Evolutionary conservation across 2,888 invertebrate species (phyloP).

Genomic region (Himalopsyche anomala): DNA sequence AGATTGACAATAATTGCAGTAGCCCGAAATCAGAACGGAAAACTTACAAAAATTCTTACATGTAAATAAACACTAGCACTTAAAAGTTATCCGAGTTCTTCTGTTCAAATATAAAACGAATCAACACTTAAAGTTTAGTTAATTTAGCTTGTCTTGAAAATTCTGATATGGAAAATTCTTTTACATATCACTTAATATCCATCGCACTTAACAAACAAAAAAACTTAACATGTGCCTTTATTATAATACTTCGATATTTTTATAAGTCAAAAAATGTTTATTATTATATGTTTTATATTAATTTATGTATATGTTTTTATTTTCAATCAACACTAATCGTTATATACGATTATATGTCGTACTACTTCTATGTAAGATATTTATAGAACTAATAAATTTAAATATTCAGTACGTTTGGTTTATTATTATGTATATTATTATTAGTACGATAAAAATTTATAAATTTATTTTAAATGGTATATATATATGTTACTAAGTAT

Average conservation of each 20-base stretch:
- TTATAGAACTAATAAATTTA: constrained; percentile 37
- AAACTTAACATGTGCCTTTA: neutral
- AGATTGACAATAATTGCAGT: neutral
- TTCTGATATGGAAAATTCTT: constrained; percentile 19
- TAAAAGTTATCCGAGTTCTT: constrained; percentile 3
- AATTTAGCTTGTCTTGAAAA: neutral
- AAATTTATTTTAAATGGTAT: constrained; percentile 41
- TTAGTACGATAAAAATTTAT: constrained; percentile 35
- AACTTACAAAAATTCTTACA: neutral
- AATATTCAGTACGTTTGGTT: constrained; percentile 42
- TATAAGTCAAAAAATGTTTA: neutral
- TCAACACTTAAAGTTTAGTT: constrained; percentile 18
- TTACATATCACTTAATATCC: neutral
- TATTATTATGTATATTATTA: constrained; percentile 36
- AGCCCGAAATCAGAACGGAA: constrained; percentile 1
- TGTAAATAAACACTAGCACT: neutral
- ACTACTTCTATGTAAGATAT: neutral
- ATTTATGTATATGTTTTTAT: no score
- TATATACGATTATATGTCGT: no score
- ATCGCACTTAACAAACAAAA: neutral
- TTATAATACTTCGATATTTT: constrained; percentile 18
- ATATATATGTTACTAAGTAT: constrained; percentile 24
- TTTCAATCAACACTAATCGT: no score
- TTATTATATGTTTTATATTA: neutral
- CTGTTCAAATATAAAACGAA: constrained; percentile 29